Base-by-base conservation (phyloP, 2,113 vertebrate genomes). In the Naja naja region DNA sequence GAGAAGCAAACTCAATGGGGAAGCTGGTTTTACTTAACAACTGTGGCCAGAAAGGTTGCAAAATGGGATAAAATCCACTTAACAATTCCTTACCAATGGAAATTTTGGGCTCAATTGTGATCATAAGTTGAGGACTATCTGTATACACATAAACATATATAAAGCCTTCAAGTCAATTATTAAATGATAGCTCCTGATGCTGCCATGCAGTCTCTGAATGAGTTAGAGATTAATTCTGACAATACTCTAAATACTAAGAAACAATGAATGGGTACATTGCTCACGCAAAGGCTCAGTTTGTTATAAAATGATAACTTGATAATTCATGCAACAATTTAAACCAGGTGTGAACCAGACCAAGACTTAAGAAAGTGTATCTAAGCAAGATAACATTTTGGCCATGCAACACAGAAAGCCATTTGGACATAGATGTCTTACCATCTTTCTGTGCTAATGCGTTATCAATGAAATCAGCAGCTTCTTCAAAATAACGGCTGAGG, bases 401-500 rank as follows among this genome's bases (percentile, higher is more conserved):
- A 92, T 0, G 2, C 43, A 93, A 34, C 3, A n/a, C 45, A 0
- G 6, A 95, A 92, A 47, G 0, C 3, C 92, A 55, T 87, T 90
- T 81, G 23, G 85, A 90, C 2, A 27, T 11, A 91, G n/a, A 47
- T 7, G 64, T 97, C 98, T 99, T 98, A 98, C 99, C 98, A 25
- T 99, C 98, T 92, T 99, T 99, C 93, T 99, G 98, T 20, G 98
- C 97, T 94, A 99, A 97, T 54, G 98, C 99, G 96, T 98, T 98
- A 94, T 99, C 99, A 11, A 99, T 99, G 94, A 99, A 99, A 93
- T 99, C 99, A 11, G 98, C 98, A 34, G 98, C 98, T 96, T 98
- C 98, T 97, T 99, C 99, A 90, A 99, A 99, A 97, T 98, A 99
- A 97, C 98, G 98, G 93, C 99, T 99, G 96, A 99, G 98, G 97